These are phyloP conservation scores for Monodelphis domestica DNA, from an alignment of 2,797 vertebrate genomes.

Conservation along the genomic window DNA sequence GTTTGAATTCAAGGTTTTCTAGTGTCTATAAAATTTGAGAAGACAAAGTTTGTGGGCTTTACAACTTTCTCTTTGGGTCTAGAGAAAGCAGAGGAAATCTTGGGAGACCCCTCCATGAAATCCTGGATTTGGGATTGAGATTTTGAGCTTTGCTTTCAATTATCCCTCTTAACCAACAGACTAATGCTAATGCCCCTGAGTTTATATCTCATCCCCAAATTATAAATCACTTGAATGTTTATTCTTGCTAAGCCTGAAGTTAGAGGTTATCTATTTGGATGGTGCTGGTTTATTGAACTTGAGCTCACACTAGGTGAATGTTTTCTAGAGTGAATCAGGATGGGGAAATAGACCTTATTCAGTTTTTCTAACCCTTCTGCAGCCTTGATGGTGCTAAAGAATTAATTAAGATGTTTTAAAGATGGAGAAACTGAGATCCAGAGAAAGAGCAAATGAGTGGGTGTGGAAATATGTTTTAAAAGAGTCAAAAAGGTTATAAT, in stretches of 20 bases:
- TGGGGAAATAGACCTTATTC: slow-evolving; percentile 1
- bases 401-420: too few species aligned
- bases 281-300: slow-evolving; percentile 11
- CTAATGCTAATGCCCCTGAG: background rate
- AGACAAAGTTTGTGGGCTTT: fast-evolving
- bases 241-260: background rate
- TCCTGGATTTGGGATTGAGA: background rate
- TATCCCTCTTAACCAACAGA: background rate
- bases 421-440: too few species aligned
- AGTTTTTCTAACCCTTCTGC: background rate
- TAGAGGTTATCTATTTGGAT: background rate
- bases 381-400: background rate
- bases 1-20: background rate
- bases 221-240: slow-evolving; percentile 20
- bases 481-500: background rate
- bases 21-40: background rate
- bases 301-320: background rate
- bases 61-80: background rate
- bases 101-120: fast-evolving
- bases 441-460: slow-evolving; percentile 11
- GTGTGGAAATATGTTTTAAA: background rate
- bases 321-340: background rate
- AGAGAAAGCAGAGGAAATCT: background rate
- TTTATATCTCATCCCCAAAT: background rate
- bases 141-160: background rate